Evolutionary conservation across 1,140 invertebrate species (phyloP).

Genomic region (Cydia amplana): DNA sequence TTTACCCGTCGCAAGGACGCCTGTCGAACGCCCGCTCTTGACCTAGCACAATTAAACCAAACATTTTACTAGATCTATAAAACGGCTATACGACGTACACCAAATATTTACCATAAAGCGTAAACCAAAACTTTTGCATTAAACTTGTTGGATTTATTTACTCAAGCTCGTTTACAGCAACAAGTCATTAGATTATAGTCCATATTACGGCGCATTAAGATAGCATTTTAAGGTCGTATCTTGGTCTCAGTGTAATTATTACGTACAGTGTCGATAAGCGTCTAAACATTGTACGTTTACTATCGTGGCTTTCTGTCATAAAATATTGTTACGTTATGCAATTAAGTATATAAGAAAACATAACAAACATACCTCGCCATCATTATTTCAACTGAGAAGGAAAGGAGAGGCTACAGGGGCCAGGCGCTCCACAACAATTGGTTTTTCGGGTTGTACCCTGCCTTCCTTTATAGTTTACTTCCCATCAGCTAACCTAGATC

Average conservation of each 20-base stretch:
- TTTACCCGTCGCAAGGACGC: constrained; percentile 77
- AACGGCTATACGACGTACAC: constrained; percentile 76
- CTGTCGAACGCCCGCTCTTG: constrained; percentile 77
- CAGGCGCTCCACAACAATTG: no score
- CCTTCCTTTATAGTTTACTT: no score
- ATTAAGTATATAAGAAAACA: not conserved
- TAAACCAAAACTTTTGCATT: constrained; percentile 79
- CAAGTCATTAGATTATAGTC: constrained; percentile 39
- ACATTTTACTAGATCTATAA: constrained; percentile 79
- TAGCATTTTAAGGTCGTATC: not conserved
- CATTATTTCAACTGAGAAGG: no score
- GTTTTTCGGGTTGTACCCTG: no score
- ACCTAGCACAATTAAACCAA: constrained; percentile 78
- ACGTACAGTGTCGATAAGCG: constrained; percentile 11
- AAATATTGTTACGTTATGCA: not conserved
- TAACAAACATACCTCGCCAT: no score
- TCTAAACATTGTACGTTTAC: constrained; percentile 1
- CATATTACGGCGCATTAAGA: constrained; percentile 35
- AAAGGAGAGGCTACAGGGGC: no score
- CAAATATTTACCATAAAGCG: constrained; percentile 79
- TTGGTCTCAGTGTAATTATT: not conserved
- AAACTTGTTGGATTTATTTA: constrained; percentile 76
- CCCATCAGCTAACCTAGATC: no score
- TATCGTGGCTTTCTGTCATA: not conserved
- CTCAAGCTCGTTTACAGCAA: constrained; percentile 57